Evolutionary conservation across 2,113 vertebrate genomes (phyloP), one percentile per base, ranked within the genome.

Genomic region (Lepus timidus): DNA sequence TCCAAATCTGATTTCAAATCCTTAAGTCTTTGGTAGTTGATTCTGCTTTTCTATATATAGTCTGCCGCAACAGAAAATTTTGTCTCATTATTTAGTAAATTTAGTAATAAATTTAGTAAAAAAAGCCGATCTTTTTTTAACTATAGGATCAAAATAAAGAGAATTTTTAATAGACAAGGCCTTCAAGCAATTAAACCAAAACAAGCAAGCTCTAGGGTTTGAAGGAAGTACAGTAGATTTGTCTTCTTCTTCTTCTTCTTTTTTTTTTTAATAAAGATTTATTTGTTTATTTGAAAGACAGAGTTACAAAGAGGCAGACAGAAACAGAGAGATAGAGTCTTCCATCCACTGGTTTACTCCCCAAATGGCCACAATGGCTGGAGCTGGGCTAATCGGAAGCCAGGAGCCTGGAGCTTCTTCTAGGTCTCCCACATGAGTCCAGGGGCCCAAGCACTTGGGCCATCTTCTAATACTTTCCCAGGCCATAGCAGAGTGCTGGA

Each of bases 1-100:
- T 29, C 14, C 22, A 82, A 74, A 88, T 76, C 49, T 88, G 44
- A 88, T 88, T 93, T 92, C 62, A 94, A 94, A 91, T 58, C 17
- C 4, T 76, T 64, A 70, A 67, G 64, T 31, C 33, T 78, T n/a
- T 78, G 76, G 29, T 78, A 87, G 70, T 73, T 39, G 25, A n/a
- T 85, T 94, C n/a, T 71, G 55, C 44, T 93, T 86, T 12, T 14
- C 39, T 85, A 6, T 4, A 51, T 39, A 86, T 17, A 67, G 58
- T 84, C 49, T 87, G 36, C 31, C 64, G 22, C 74, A 55, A 33
- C n/a, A 86, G 33, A 83, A 86, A 87, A 83, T 29, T 44, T n/a
- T 58, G 31, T 86, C 87, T 90, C 76, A 76, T 55, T 73, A 51
- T 78, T 9, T 9, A 83, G 73, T 87, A 61, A 31, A 93, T 52